Conservation (phyloP, 2,888 invertebrate species). For the Germaria angustata region DNA sequence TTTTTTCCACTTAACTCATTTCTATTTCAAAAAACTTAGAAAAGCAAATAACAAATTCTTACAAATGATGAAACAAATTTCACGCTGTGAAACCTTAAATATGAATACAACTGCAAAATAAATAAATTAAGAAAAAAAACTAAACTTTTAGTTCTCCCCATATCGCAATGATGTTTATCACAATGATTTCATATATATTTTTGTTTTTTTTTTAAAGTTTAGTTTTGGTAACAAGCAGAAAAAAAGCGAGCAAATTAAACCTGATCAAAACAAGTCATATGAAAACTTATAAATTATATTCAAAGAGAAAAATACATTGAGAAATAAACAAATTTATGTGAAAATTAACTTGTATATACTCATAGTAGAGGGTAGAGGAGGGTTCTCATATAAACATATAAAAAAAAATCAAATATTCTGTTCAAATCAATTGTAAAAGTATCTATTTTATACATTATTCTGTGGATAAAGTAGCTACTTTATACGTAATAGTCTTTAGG, state of each 20-base stretch:
- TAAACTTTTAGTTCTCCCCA: neutral
- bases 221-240: constrained; percentile 7
- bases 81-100: constrained; percentile 66
- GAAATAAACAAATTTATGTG: constrained; percentile 7
- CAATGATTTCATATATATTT: constrained; percentile 12
- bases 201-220: neutral
- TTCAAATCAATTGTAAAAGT: too few species aligned
- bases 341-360: constrained; percentile 11
- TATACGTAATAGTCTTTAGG: too few species aligned
- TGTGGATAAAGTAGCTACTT: too few species aligned
- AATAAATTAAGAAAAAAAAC: constrained; percentile 24
- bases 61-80: constrained; percentile 66
- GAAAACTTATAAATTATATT: constrained; percentile 61
- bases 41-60: constrained; percentile 62
- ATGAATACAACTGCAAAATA: constrained; percentile 49
- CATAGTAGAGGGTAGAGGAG: neutral
- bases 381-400: neutral
- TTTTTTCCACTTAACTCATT: neutral
- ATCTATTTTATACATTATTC: too few species aligned
- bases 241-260: constrained; percentile 47
- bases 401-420: too few species aligned
- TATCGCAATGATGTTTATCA: constrained; percentile 39
- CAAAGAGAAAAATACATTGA: neutral
- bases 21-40: constrained; percentile 28
- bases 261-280: constrained; percentile 64